Evolutionary conservation across 64 coral and sea anemone genomes (phyloP).

Genomic region (Cladopsammia gracilis): DNA sequence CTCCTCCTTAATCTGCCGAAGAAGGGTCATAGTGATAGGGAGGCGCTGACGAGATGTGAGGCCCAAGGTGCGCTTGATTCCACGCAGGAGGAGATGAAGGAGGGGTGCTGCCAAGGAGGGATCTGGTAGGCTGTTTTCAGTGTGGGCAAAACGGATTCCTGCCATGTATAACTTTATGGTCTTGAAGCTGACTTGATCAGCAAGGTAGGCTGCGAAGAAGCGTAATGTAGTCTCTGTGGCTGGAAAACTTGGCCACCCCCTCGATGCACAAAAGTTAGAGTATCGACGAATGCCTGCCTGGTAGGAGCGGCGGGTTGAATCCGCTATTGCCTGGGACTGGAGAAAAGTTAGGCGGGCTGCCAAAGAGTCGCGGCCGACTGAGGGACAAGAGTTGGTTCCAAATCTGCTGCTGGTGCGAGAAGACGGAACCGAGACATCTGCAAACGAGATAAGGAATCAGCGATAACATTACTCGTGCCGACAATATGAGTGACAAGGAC

Average conservation of each 20-base stretch:
- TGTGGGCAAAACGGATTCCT: neutral
- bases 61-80: neutral
- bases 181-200: neutral
- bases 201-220: too few species aligned
- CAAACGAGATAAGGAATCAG: constrained; percentile 44
- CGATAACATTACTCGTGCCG: neutral
- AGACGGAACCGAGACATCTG: neutral
- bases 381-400: neutral
- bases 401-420: neutral
- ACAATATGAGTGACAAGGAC: constrained; percentile 6
- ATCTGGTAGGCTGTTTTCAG: neutral
- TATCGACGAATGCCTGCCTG: neutral
- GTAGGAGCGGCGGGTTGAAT: neutral
- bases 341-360: neutral
- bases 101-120: neutral
- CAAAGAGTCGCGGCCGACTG: too few species aligned
- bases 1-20: neutral
- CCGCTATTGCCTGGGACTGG: neutral
- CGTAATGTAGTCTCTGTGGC: too few species aligned
- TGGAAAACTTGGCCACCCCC: too few species aligned
- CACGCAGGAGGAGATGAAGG: neutral
- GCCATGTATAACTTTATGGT: neutral
- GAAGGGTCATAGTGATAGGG: neutral
- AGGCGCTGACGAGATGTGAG: neutral
- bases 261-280: too few species aligned